These are phyloP conservation scores for Lasioglossum figueresi DNA, from an alignment of 2,888 invertebrate genomes.

Conservation along the genomic window DNA sequence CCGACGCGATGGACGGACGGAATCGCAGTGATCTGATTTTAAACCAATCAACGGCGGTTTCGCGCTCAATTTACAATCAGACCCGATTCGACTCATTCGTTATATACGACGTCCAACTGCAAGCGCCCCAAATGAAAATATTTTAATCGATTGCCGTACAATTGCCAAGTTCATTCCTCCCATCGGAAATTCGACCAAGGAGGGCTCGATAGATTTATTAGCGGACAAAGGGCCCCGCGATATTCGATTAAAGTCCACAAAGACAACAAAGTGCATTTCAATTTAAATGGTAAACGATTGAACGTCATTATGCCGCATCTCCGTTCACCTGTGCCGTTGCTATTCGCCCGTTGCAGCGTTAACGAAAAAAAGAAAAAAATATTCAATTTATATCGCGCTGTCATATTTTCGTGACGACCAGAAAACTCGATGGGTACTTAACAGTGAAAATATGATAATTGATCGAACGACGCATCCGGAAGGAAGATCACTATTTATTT, in stretches of 20 bases:
- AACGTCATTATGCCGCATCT: slow-evolving; percentile 36
- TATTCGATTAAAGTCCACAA: slow-evolving; percentile 50
- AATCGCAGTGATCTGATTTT: slow-evolving; percentile 81
- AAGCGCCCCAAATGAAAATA: slow-evolving; percentile 69
- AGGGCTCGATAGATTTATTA: slow-evolving; percentile 37
- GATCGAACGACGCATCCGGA: background rate
- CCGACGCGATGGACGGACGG: slow-evolving; percentile 61
- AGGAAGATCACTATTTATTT: slow-evolving; percentile 65
- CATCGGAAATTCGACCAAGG: slow-evolving; percentile 48
- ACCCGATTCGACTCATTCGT: slow-evolving; percentile 76
- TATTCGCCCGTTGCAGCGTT: background rate
- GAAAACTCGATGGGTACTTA: slow-evolving; percentile 21
- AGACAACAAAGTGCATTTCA: slow-evolving; percentile 50
- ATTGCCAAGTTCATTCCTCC: slow-evolving; percentile 51
- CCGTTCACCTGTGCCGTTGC: slow-evolving; percentile 23
- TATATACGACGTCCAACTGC: slow-evolving; percentile 64
- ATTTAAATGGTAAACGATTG: slow-evolving; percentile 50
- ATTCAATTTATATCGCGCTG: background rate
- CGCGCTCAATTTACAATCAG: slow-evolving; percentile 83
- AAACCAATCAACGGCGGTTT: slow-evolving; percentile 83
- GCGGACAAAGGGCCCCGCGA: slow-evolving; percentile 23
- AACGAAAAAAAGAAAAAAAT: background rate
- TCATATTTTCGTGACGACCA: background rate
- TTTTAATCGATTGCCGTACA: slow-evolving; percentile 70
- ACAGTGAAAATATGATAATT: slow-evolving; percentile 61